These are phyloP conservation scores for Subacronicta megacephala DNA, from an alignment of 2,888 invertebrate genomes.

Conservation along the genomic window DNA sequence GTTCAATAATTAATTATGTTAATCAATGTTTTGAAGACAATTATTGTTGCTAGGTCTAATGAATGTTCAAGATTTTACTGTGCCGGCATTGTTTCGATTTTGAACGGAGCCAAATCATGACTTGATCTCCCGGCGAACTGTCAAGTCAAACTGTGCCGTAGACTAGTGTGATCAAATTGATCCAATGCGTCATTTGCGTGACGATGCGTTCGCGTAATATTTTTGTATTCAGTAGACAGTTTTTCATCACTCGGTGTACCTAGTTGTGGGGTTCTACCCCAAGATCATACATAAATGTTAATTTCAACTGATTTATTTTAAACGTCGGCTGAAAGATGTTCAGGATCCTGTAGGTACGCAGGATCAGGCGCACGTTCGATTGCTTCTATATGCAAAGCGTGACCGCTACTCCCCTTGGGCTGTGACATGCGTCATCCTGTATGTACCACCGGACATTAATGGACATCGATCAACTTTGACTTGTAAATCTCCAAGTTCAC, in stretches of 20 bases:
- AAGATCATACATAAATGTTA: not conserved
- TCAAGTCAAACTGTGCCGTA: not conserved
- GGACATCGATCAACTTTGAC: conserved; percentile 12
- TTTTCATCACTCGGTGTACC: not conserved
- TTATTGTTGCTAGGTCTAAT: too few species aligned
- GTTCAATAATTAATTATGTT: too few species aligned
- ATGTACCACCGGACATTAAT: not conserved
- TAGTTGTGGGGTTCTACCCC: not conserved
- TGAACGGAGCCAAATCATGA: conserved; percentile 1
- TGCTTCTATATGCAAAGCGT: conserved; percentile 16
- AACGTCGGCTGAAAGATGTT: not conserved
- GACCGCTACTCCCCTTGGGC: not conserved
- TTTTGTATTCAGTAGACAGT: not conserved
- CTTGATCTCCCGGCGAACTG: not conserved
- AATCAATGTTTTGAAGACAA: too few species aligned
- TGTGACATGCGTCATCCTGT: not conserved
- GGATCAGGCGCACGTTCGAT: not conserved
- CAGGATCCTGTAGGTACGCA: not conserved
- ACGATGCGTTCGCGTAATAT: not conserved
- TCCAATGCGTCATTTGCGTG: not conserved
- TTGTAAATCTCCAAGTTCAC: conserved; percentile 18
- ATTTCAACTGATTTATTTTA: too few species aligned
- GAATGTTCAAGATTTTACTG: not conserved
- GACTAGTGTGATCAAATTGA: not conserved
- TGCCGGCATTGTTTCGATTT: too few species aligned